Base-by-base conservation (phyloP, 2,113 vertebrate genomes). In the Oryzias melastigma region DNA sequence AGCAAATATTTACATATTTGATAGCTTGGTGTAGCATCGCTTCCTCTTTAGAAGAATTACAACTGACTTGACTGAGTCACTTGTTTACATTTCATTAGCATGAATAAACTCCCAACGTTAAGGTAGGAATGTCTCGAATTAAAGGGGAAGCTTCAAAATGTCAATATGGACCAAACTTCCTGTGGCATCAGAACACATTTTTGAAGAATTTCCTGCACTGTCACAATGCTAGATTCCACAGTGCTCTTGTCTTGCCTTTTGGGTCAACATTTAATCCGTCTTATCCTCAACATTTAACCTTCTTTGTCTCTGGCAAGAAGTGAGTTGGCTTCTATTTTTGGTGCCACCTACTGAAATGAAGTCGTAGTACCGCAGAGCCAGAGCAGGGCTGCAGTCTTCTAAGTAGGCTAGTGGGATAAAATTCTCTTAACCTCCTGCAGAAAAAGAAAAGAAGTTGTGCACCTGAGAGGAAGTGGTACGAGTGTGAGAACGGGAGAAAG, bases 341-440 rank as follows among this genome's bases (percentile, higher is more conserved):
- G 78, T 82, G 84, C 82, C 84, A 81, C 67, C 83, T 78, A 48
- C 65, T 82, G 74, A 86, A 71, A 65, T 52, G 55, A 73, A 78
- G 65, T 51, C 3, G 44, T 76, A 82, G 76, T 75, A 72, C 73
- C 68, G 40, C 35, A 16, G 58, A 57, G 58, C 50, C 7, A 35
- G 45, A 58, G 35, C 42, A 7, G 27, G n/a, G 43, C 65, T 77
- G 67, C 46, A 62, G 65, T 59, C 58, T 75, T 76, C 22, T 55
- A 68, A 71, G 66, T 68, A 68, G 70, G 73, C 83, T 71, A 73
- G 63, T 74, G 74, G 65, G 58, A 62, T 81, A 63, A 66, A 63
- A 77, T 58, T 71, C 58, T 71, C 61, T 58, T 74, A 52, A 41
- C 19, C 76, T 65, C 54, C 63, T 59, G 61, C 70, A 63, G 49